Percentiles rank a stretch among this genome's conserved stretches.
These are phyloP conservation scores for Caenorhabditis macrosperma DNA, from an alignment of 2,888 invertebrate species.

Conservation along the genomic window DNA sequence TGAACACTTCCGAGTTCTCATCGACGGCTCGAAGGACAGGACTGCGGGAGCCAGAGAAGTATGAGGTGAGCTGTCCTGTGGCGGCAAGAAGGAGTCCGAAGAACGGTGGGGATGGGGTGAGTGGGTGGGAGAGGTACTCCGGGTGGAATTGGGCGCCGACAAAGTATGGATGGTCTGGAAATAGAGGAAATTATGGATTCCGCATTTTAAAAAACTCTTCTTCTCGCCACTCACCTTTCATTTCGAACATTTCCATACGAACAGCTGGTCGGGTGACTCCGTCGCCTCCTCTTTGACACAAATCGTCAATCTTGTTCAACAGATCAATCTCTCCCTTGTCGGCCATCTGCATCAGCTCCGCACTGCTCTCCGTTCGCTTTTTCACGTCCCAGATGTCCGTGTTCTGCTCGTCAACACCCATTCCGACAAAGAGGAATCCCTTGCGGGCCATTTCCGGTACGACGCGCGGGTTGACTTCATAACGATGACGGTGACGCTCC, in stretches of 20 bases:
- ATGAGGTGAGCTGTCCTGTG: conserved; percentile 84
- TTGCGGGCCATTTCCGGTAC: conserved; percentile 87
- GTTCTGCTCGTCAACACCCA: conserved; percentile 84
- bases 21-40: conserved; percentile 36
- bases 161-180: conserved; percentile 89
- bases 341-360: conserved; percentile 70
- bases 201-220: not conserved
- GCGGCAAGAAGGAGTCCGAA: conserved; percentile 94
- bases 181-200: not conserved
- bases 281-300: conserved; percentile 76
- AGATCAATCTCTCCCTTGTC: conserved; percentile 62
- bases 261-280: conserved; percentile 81
- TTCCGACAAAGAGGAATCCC: conserved; percentile 90
- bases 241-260: conserved; percentile 94
- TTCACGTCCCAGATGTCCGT: conserved; percentile 57
- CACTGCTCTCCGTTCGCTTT: conserved; percentile 69
- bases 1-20: conserved; percentile 9
- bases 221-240: conserved; percentile 83
- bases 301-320: conserved; percentile 71
- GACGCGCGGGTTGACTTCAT: conserved; percentile 92
- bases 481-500: conserved; percentile 96
- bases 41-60: conserved; percentile 44
- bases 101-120: conserved; percentile 91
- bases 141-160: conserved; percentile 98
- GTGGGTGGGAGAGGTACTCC: conserved; percentile 87